Conservation (phyloP, 2,888 invertebrate genomes). For the Hecatera dysodea region DNA sequence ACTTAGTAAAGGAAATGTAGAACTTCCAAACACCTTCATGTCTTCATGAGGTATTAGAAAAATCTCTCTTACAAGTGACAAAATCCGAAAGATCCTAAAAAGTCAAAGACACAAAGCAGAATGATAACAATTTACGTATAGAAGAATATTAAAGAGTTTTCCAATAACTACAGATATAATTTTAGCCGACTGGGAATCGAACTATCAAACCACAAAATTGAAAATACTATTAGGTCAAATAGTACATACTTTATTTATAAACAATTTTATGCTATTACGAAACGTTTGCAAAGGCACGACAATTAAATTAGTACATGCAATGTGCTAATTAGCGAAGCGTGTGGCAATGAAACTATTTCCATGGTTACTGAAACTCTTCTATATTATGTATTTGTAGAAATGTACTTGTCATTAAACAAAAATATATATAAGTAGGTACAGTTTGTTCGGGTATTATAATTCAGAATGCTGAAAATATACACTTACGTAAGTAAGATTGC, state of each 20-base stretch:
- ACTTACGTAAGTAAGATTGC: not conserved
- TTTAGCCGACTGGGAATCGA: not conserved
- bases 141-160: not conserved
- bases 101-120: too few species aligned
- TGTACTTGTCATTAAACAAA: not conserved
- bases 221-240: not conserved
- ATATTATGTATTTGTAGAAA: not conserved
- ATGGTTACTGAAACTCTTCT: slow-evolving; percentile 9
- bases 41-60: too few species aligned
- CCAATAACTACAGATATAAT: not conserved
- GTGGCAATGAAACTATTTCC: slow-evolving; percentile 32
- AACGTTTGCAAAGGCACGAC: slow-evolving; percentile 12
- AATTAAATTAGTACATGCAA: slow-evolving; percentile 38
- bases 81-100: too few species aligned
- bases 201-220: not conserved
- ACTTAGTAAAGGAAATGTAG: too few species aligned
- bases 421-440: too few species aligned
- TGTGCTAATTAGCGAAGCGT: slow-evolving; percentile 24
- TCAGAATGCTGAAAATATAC: not conserved
- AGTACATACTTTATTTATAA: slow-evolving; percentile 20
- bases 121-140: not conserved
- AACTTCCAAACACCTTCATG: too few species aligned
- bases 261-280: slow-evolving; percentile 13
- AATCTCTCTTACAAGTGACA: too few species aligned
- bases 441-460: too few species aligned